A percentile compares a stretch with the other conserved stretches of the same genome.
Conservation (phyloP, 2,797 vertebrate genomes). For the Poecilia gillii region DNA sequence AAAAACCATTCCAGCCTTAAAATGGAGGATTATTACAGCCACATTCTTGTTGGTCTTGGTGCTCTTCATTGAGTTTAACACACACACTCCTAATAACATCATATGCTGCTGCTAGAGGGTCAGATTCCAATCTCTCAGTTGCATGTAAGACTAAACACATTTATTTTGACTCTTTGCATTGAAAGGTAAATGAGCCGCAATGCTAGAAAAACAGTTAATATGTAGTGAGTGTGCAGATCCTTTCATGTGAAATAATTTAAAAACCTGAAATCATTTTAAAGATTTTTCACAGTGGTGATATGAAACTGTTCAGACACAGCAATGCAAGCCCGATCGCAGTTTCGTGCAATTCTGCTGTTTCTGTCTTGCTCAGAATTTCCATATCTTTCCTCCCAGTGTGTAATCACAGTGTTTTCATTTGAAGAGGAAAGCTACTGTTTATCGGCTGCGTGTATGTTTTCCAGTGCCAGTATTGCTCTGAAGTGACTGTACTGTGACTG, state of each 20-base stretch:
- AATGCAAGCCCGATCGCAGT: background rate
- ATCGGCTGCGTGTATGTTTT: slow-evolving; percentile 24
- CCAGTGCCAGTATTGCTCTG: slow-evolving; percentile 19
- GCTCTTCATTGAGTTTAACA: background rate
- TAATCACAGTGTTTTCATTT: slow-evolving; percentile 8
- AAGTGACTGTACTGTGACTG: slow-evolving; percentile 40
- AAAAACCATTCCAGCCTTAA: background rate
- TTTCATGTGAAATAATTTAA: background rate
- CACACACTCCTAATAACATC: background rate
- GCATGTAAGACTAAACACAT: background rate
- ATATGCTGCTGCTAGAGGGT: background rate
- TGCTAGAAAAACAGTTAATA: background rate
- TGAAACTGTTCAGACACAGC: slow-evolving; percentile 25
- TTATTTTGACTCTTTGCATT: background rate
- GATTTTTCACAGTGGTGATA: background rate
- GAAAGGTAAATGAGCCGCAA: background rate
- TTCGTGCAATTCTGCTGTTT: slow-evolving; percentile 11
- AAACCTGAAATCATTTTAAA: background rate
- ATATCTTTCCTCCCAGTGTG: background rate
- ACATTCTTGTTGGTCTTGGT: background rate
- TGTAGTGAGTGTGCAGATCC: background rate
- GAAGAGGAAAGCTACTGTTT: slow-evolving; percentile 7
- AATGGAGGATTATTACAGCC: background rate
- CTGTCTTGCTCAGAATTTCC: background rate
- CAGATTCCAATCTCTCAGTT: background rate